These are phyloP conservation scores for Thalassaphorura encarpata DNA, from an alignment of 1,140 invertebrate genomes.

Conservation along the genomic window DNA sequence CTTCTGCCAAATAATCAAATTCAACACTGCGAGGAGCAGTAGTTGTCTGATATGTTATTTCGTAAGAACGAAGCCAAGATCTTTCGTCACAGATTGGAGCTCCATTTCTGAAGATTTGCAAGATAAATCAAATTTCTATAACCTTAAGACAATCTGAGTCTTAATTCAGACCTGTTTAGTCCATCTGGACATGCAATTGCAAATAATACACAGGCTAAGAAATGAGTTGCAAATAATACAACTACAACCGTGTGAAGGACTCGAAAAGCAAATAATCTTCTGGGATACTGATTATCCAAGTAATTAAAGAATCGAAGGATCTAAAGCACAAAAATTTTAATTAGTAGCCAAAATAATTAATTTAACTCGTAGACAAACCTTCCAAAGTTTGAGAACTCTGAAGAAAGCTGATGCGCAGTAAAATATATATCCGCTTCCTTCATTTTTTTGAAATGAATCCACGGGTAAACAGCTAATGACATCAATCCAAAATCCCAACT, in stretches of 20 bases:
- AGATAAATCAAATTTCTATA: background rate
- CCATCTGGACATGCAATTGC: constrained; percentile 12
- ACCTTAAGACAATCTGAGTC: background rate
- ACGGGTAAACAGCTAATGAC: no score
- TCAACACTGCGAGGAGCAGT: background rate
- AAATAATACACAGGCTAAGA: constrained; percentile 23
- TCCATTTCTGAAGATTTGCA: background rate
- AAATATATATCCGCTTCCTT: background rate
- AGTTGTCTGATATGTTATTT: background rate
- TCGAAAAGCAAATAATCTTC: constrained; percentile 19
- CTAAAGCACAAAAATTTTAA: constrained; percentile 8
- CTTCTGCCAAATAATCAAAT: background rate
- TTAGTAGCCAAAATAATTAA: background rate
- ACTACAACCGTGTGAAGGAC: constrained; percentile 20
- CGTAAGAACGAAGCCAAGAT: constrained; percentile 23
- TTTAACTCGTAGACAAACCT: constrained; percentile 12
- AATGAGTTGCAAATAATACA: constrained; percentile 19
- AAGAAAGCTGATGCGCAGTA: background rate
- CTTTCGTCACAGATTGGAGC: background rate
- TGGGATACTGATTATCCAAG: constrained; percentile 19
- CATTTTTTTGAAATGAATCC: no score
- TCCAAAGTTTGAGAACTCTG: constrained; percentile 21
- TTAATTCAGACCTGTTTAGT: background rate
- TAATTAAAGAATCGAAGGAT: constrained; percentile 18
- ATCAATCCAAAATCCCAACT: constrained; percentile 21